Percentiles rank a stretch among this genome's conserved stretches.
phyloP scores from a whole-genome alignment of 53 echinoderm and acorn worm species.

The Hippasteria phrygiana region DNA sequence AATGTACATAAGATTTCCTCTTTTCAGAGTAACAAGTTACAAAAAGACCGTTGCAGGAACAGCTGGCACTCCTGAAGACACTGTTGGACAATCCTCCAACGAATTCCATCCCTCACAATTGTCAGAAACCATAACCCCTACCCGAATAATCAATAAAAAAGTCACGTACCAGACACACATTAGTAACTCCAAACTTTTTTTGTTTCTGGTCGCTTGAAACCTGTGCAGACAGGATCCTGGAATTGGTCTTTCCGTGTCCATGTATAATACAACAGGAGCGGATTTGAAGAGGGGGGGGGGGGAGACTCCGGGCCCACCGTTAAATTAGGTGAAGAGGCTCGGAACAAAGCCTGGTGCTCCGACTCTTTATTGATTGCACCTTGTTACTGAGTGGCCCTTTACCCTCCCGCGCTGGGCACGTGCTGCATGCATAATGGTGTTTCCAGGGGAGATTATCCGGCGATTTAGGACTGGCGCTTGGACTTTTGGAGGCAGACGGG shows the following conservation, averaged over 20 bases:
- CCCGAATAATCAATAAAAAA: background rate
- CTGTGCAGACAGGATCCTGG: background rate
- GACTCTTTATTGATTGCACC: constrained; percentile 40
- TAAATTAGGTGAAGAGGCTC: constrained; percentile 34
- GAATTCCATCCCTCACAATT: background rate
- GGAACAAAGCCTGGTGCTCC: constrained; percentile 20
- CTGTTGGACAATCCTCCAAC: background rate
- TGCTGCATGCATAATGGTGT: constrained; percentile 66
- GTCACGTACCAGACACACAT: constrained; percentile 36
- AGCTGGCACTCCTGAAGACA: background rate
- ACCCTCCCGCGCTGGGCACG: constrained; percentile 59
- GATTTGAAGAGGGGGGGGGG: background rate
- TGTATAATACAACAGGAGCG: constrained; percentile 7
- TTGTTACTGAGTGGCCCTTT: constrained; percentile 26
- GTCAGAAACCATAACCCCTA: background rate
- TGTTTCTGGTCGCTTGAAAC: constrained; percentile 19
- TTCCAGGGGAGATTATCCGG: background rate
- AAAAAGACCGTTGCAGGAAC: background rate
- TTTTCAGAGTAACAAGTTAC: no score
- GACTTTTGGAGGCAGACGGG: constrained; percentile 16
- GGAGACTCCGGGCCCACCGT: constrained; percentile 31
- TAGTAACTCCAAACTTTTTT: background rate
- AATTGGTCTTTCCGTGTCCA: background rate
- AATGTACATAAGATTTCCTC: no score
- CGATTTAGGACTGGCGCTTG: constrained; percentile 21